phyloP scores from a whole-genome alignment of 2,113 vertebrate species.

The Tragelaphus strepsiceros region DNA sequence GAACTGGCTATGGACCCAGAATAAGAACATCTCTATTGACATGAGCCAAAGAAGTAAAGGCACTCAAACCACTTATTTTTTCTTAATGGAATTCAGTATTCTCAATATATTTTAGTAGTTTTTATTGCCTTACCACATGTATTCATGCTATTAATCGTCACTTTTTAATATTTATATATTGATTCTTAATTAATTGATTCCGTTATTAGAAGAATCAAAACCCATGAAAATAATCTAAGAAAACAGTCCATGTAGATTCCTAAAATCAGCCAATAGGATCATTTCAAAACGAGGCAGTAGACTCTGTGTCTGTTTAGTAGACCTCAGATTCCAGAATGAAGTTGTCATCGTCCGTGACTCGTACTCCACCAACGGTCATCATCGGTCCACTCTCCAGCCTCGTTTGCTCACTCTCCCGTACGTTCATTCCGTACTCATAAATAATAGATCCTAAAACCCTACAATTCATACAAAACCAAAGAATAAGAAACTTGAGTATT shows the following conservation, averaged over 20 bases:
- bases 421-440: background rate
- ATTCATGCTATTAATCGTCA: background rate
- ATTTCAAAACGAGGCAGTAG: background rate
- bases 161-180: background rate
- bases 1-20: background rate
- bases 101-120: background rate
- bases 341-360: background rate
- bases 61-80: background rate
- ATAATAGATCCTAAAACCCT: background rate
- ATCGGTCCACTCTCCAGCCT: background rate
- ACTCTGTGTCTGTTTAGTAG: fast-evolving
- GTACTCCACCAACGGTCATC: background rate
- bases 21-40: background rate
- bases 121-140: background rate
- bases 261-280: background rate
- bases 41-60: background rate
- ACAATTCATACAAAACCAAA: background rate
- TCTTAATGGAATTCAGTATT: background rate
- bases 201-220: background rate
- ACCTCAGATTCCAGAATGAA: background rate
- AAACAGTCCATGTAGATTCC: background rate
- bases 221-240: background rate
- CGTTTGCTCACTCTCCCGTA: background rate
- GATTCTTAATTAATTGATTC: background rate
- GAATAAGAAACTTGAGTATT: background rate